These are phyloP conservation scores for Chelidonichthys spinosus DNA, from an alignment of 2,797 vertebrate genomes.

Conservation along the genomic window DNA sequence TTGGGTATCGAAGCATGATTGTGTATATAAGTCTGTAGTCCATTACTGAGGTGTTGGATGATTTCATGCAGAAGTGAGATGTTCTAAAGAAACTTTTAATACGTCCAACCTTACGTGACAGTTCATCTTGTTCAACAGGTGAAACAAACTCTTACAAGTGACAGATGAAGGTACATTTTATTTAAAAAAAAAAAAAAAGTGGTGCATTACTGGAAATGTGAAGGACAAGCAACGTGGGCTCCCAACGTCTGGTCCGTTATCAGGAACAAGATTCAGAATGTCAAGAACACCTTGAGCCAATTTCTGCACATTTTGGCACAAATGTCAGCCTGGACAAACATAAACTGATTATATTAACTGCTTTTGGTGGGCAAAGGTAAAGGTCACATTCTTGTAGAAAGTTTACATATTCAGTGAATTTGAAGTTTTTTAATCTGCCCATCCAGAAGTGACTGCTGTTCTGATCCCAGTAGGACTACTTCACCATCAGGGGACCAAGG, in stretches of 20 bases:
- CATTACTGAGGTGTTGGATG: background rate
- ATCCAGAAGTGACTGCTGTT: background rate
- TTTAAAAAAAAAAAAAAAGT: too few relatives aligned
- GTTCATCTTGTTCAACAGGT: background rate
- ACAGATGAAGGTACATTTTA: too few relatives aligned
- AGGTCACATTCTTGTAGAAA: background rate
- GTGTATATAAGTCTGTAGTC: background rate
- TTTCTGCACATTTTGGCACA: background rate
- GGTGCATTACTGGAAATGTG: conserved; percentile 2
- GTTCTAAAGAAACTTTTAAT: background rate
- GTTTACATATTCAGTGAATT: too few relatives aligned
- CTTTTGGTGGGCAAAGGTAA: background rate
- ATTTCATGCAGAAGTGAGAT: background rate
- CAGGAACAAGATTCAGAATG: background rate
- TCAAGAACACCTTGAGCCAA: background rate
- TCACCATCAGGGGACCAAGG: conserved; percentile 13
- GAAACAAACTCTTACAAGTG: background rate
- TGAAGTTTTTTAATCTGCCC: too few relatives aligned
- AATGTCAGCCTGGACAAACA: background rate
- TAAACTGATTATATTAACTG: background rate
- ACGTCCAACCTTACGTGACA: background rate
- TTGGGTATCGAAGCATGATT: background rate
- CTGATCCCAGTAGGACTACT: conserved; percentile 31
- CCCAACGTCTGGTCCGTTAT: too few relatives aligned
- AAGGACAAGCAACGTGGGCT: background rate